Conservation (phyloP, 1,140 invertebrate genomes). For the Zaprionus taronus region DNA sequence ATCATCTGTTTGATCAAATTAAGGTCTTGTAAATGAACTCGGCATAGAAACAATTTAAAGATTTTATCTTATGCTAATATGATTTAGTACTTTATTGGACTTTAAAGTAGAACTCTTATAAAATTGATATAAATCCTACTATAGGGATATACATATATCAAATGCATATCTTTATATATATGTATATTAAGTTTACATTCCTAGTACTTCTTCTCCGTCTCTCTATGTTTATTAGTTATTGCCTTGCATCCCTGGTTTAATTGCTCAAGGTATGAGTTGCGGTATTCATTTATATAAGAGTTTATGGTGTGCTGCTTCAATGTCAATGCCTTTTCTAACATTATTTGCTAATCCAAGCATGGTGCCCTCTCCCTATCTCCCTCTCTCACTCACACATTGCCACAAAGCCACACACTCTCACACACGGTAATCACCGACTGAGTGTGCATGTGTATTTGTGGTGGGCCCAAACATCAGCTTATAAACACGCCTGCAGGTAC, state of each 20-base stretch:
- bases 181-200: too few relatives aligned
- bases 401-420: constrained; percentile 1
- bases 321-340: constrained; percentile 59
- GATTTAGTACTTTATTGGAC: not conserved
- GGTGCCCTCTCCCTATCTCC: constrained; percentile 1
- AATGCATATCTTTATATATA: too few relatives aligned
- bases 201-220: too few relatives aligned
- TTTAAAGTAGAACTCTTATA: not conserved
- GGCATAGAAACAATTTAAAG: not conserved
- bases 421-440: constrained; percentile 22
- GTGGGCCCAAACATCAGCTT: constrained; percentile 29
- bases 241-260: constrained; percentile 16
- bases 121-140: too few relatives aligned
- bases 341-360: constrained; percentile 59
- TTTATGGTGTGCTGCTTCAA: constrained; percentile 43
- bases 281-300: constrained; percentile 35
- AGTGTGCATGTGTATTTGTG: constrained; percentile 46
- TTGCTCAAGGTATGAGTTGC: constrained; percentile 13
- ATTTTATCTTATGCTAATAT: not conserved
- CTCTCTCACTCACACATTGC: constrained; percentile 5
- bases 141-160: too few relatives aligned
- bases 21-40: not conserved
- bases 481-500: constrained; percentile 21
- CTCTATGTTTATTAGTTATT: not conserved
- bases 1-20: not conserved